Percentiles rank a stretch among this genome's conserved stretches.
These are phyloP conservation scores for Lasioglossum figueresi DNA, from an alignment of 2,888 invertebrate species.

Conservation along the genomic window DNA sequence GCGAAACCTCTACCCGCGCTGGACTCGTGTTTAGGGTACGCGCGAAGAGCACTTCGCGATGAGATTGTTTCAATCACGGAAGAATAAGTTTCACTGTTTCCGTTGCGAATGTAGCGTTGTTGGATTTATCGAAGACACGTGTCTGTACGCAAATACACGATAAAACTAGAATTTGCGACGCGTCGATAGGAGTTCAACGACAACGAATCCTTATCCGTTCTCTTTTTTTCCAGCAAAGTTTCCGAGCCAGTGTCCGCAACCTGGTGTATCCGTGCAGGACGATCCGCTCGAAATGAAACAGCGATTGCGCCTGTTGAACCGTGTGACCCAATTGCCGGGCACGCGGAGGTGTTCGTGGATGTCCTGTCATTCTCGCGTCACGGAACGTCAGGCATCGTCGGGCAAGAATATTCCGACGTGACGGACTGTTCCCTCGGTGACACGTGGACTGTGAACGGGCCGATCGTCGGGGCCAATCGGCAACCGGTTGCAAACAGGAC, in stretches of 20 bases:
- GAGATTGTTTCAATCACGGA: neutral
- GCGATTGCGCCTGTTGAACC: conserved; percentile 15
- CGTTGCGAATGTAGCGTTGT: neutral
- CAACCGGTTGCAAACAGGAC: conserved; percentile 26
- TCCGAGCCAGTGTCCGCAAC: neutral
- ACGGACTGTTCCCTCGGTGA: conserved; percentile 39
- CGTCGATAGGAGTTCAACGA: neutral
- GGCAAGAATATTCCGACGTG: conserved; percentile 52
- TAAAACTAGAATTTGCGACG: neutral
- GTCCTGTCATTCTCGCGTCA: conserved; percentile 49
- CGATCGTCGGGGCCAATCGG: conserved; percentile 48
- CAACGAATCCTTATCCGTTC: neutral
- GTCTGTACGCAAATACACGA: neutral
- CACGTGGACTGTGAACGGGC: conserved; percentile 15
- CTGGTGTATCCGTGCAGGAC: neutral
- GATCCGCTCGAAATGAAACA: conserved; percentile 26
- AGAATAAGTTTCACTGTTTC: neutral
- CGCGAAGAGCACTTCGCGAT: neutral
- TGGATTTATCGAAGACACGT: too few relatives aligned
- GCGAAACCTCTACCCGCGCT: conserved; percentile 4
- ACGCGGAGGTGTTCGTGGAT: conserved; percentile 19
- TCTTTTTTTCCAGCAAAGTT: neutral
- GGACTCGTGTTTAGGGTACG: conserved; percentile 21
- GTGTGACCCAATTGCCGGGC: conserved; percentile 12
- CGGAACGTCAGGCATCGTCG: conserved; percentile 45